Conservation (phyloP, 2,113 vertebrate species). For the Pongo abelii region DNA sequence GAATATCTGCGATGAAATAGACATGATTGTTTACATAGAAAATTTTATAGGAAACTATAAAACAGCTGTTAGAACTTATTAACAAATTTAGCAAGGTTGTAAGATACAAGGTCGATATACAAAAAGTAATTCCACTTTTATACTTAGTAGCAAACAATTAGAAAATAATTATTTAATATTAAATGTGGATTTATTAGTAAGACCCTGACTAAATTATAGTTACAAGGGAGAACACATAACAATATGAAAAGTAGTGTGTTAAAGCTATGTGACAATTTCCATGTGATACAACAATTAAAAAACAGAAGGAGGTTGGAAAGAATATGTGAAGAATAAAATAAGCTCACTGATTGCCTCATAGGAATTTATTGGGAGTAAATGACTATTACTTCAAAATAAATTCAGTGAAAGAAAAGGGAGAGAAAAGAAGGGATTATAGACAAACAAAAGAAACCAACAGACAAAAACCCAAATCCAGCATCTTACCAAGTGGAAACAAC, state of each 20-base stretch:
- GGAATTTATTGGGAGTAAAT: neutral
- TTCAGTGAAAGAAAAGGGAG: neutral
- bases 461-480: neutral
- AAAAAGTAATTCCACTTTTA: neutral
- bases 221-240: neutral
- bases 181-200: conserved; percentile 8
- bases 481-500: neutral
- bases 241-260: neutral
- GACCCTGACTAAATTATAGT: conserved; percentile 1
- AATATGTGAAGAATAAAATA: conserved; percentile 1
- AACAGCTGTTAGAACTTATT: neutral
- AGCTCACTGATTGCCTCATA: neutral
- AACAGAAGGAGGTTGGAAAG: neutral
- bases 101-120: neutral
- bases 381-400: conserved; percentile 34
- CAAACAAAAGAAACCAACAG: neutral
- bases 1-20: neutral
- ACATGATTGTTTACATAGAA: neutral
- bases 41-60: neutral
- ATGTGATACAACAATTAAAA: neutral
- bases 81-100: neutral
- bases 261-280: neutral
- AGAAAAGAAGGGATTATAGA: neutral
- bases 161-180: neutral
- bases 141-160: neutral